phyloP scores from a whole-genome alignment of 2,113 vertebrate genomes.

The Kobus ellipsiprymnus region DNA sequence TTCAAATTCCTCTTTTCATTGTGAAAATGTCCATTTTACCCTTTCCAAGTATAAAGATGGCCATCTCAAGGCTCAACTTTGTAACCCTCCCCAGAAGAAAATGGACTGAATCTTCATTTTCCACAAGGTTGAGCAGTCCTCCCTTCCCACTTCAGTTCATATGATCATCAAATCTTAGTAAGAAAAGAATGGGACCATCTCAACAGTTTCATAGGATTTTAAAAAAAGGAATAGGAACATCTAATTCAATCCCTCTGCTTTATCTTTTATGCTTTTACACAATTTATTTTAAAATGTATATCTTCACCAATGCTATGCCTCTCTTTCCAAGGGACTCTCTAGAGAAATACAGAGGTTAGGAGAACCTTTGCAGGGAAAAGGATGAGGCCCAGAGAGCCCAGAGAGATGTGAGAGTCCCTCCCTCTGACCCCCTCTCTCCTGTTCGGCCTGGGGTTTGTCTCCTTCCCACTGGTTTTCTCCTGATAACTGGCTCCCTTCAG shows the following conservation, averaged over 20 bases:
- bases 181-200: background rate
- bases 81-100: background rate
- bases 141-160: background rate
- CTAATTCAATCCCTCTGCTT: background rate
- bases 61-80: background rate
- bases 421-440: background rate
- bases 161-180: background rate
- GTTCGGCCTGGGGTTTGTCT: background rate
- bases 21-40: background rate
- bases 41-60: background rate
- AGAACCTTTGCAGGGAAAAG: background rate
- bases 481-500: conserved; percentile 2
- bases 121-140: background rate
- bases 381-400: background rate
- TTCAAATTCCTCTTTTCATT: conserved; percentile 20
- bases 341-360: background rate
- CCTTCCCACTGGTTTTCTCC: background rate
- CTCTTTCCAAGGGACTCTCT: background rate
- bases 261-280: background rate
- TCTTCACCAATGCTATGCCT: background rate
- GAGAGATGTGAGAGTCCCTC: background rate
- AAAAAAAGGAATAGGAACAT: background rate
- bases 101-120: background rate
- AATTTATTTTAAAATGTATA: background rate
- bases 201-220: background rate